Conservation (phyloP, 2,113 vertebrate species). For the Mohoua ochrocephala region DNA sequence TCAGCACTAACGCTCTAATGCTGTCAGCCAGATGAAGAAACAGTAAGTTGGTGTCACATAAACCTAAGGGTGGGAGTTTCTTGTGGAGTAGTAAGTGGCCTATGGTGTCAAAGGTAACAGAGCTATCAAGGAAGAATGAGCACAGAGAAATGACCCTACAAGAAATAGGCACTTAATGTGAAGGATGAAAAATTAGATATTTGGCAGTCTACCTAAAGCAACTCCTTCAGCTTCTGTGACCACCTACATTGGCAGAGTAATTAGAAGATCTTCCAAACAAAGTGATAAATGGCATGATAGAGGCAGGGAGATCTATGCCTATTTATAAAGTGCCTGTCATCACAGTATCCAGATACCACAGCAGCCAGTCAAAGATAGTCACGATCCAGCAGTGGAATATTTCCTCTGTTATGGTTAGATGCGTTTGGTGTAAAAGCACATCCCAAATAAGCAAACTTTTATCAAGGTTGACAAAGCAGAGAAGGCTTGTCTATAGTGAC, state of each 20-base stretch:
- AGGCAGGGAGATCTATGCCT: conserved; percentile 30
- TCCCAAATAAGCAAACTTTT: not conserved
- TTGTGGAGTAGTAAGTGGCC: not conserved
- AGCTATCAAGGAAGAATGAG: conserved; percentile 52
- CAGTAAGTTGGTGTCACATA: conserved; percentile 14
- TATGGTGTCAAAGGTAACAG: conserved; percentile 54
- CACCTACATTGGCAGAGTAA: conserved; percentile 65
- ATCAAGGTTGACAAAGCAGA: not conserved
- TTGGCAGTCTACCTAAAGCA: conserved; percentile 55
- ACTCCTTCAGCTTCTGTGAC: conserved; percentile 52
- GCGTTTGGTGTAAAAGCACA: not conserved
- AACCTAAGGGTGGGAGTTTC: conserved; percentile 20
- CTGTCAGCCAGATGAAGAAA: conserved; percentile 29
- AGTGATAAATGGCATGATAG: conserved; percentile 56
- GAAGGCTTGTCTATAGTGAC: not conserved
- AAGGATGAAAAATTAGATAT: conserved; percentile 56
- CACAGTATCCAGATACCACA: not conserved
- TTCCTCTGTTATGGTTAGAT: not conserved
- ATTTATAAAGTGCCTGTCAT: conserved; percentile 54
- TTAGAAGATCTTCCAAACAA: conserved; percentile 61
- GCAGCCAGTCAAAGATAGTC: not conserved
- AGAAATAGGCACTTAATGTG: conserved; percentile 40
- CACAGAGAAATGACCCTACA: conserved; percentile 47
- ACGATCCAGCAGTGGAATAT: not conserved
- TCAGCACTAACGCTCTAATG: not conserved